These are phyloP conservation scores for Clusia tigrina DNA, from an alignment of 2,888 invertebrate genomes.

Conservation along the genomic window DNA sequence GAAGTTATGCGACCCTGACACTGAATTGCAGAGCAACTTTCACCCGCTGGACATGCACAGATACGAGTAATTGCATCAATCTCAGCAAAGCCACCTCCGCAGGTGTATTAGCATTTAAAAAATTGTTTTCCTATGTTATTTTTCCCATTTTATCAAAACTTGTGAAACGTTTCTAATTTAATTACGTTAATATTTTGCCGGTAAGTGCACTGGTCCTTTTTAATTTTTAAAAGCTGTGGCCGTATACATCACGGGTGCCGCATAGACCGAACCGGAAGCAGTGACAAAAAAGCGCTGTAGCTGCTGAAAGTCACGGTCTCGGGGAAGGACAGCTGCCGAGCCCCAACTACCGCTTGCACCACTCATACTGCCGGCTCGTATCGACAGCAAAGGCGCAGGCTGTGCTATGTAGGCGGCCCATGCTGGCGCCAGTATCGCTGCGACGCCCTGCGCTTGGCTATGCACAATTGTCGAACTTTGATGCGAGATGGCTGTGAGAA, in stretches of 20 bases:
- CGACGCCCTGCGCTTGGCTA: slow-evolving; percentile 59
- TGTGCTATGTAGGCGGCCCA: slow-evolving; percentile 43
- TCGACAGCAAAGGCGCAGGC: slow-evolving; percentile 14
- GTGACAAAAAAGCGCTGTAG: slow-evolving; percentile 12
- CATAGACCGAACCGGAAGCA: slow-evolving; percentile 16
- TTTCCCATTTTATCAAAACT: too few species aligned
- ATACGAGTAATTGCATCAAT: too few species aligned
- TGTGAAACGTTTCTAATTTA: too few species aligned
- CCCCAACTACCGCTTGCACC: neutral
- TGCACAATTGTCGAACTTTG: slow-evolving; percentile 66
- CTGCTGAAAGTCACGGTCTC: too few species aligned
- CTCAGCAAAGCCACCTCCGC: too few species aligned
- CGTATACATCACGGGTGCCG: slow-evolving; percentile 7
- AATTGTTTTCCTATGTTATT: too few species aligned
- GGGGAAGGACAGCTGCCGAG: slow-evolving; percentile 9
- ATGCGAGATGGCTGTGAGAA: slow-evolving; percentile 60
- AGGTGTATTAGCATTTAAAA: too few species aligned
- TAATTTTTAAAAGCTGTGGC: neutral
- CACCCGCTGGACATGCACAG: too few species aligned
- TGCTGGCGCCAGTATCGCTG: slow-evolving; percentile 44
- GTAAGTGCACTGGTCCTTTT: neutral
- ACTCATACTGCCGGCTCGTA: too few species aligned
- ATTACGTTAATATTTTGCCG: neutral
- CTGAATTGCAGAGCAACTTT: too few species aligned
- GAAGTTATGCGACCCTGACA: too few species aligned